These are phyloP conservation scores for Hoplodrina blanda DNA, from an alignment of 2,888 invertebrate species.

Conservation along the genomic window DNA sequence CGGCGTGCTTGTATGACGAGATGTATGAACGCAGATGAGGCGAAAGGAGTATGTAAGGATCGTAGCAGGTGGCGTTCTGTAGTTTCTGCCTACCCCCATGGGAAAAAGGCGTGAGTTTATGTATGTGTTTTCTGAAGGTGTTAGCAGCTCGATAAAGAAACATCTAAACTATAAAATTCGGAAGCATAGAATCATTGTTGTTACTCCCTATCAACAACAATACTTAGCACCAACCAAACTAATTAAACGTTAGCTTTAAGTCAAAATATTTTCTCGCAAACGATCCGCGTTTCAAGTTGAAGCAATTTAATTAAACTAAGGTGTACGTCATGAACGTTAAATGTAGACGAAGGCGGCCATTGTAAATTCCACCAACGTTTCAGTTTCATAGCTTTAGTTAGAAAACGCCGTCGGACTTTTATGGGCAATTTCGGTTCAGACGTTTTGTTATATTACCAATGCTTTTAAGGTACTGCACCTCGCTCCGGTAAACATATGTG, in stretches of 20 bases:
- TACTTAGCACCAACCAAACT: not conserved
- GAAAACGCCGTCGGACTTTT: slow-evolving; percentile 90
- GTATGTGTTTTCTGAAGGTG: too few relatives aligned
- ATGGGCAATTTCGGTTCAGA: slow-evolving; percentile 91
- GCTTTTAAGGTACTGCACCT: slow-evolving; percentile 91
- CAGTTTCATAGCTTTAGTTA: slow-evolving; percentile 90
- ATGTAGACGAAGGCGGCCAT: slow-evolving; percentile 87
- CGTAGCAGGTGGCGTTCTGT: too few relatives aligned
- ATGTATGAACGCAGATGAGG: too few relatives aligned
- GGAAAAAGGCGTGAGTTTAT: too few relatives aligned
- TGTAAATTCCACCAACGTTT: slow-evolving; percentile 89
- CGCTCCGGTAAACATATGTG: slow-evolving; percentile 89
- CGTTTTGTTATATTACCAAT: slow-evolving; percentile 91
- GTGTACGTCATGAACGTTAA: slow-evolving; percentile 88
- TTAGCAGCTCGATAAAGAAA: too few relatives aligned
- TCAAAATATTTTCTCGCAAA: slow-evolving; percentile 62
- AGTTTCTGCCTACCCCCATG: too few relatives aligned
- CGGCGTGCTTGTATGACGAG: too few relatives aligned
- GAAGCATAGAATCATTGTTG: not conserved
- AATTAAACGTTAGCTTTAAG: slow-evolving; percentile 47
- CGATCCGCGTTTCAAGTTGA: slow-evolving; percentile 67
- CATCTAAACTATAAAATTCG: not conserved
- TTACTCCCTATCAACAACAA: not conserved
- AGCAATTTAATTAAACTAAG: slow-evolving; percentile 89
- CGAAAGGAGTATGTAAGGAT: too few relatives aligned